phyloP scores from a whole-genome alignment of 2,113 vertebrate species.

The Tachycineta bicolor region DNA sequence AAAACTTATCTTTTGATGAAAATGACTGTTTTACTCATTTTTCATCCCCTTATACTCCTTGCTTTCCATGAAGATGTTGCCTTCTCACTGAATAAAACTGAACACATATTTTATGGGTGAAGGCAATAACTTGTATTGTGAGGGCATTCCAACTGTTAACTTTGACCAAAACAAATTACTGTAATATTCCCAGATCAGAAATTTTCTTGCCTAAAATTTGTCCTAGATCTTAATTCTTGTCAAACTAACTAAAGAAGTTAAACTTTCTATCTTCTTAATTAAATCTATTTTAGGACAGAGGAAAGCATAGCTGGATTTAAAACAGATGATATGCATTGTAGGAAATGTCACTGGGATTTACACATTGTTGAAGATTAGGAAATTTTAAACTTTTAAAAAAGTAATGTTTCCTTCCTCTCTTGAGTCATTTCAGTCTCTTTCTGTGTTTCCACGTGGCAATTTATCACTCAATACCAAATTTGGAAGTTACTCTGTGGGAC shows the following conservation, averaged over 20 bases:
- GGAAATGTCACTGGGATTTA: not conserved
- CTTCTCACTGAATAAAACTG: not conserved
- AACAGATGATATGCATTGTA: not conserved
- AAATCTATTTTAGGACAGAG: not conserved
- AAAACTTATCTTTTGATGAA: not conserved
- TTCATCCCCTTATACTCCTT: not conserved
- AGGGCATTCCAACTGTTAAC: not conserved
- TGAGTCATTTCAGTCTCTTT: conserved; percentile 3
- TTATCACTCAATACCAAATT: conserved; percentile 29
- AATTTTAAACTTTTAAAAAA: not conserved
- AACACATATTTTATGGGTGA: not conserved
- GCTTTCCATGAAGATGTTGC: not conserved
- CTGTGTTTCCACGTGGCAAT: not conserved
- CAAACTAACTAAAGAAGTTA: not conserved
- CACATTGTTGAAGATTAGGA: not conserved
- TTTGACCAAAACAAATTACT: not conserved
- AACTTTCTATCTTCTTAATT: not conserved
- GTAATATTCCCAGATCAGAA: not conserved
- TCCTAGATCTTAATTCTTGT: not conserved
- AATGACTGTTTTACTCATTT: not conserved
- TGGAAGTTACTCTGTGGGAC: not conserved
- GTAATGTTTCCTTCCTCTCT: not conserved
- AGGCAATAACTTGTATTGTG: not conserved
- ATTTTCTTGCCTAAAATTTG: not conserved
- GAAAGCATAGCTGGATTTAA: not conserved